phyloP scores from a whole-genome alignment of 2,888 invertebrate genomes.

The Diarsia rubi region DNA sequence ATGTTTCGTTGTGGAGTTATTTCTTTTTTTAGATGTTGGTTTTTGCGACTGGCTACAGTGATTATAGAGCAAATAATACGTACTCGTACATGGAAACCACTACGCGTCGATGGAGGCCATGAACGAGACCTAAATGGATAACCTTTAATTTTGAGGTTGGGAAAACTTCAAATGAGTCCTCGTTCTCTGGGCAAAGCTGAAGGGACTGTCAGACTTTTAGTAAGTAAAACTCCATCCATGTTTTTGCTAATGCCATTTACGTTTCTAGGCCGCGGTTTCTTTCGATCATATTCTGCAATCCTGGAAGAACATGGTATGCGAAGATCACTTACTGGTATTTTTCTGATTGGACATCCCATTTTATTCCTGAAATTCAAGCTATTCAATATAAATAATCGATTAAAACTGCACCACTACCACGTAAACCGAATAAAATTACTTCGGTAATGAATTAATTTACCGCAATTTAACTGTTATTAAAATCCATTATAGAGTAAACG shows the following conservation, averaged over 20 bases:
- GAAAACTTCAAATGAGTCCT: too few relatives aligned
- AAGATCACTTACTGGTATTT: not conserved
- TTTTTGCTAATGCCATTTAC: too few relatives aligned
- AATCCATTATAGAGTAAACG: not conserved
- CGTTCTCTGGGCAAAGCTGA: too few relatives aligned
- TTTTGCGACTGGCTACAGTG: not conserved
- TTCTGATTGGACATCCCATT: not conserved
- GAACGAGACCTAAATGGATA: not conserved
- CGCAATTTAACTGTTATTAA: conserved; percentile 5
- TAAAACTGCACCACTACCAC: not conserved
- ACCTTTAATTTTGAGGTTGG: not conserved
- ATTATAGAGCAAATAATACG: not conserved
- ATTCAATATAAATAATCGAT: not conserved
- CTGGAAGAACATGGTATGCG: not conserved
- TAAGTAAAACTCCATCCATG: too few relatives aligned
- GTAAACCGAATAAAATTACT: not conserved
- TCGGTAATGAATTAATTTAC: not conserved
- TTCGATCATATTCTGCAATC: too few relatives aligned
- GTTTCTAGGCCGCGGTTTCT: too few relatives aligned
- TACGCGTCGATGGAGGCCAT: not conserved
- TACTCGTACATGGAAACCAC: too few relatives aligned
- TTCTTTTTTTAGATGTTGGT: not conserved
- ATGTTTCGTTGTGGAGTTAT: not conserved
- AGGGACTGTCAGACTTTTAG: too few relatives aligned
- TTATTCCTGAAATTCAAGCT: not conserved